Percentiles rank a stretch among this genome's conserved stretches.
phyloP scores from a whole-genome alignment of 2,113 vertebrate species.

The Dipodomys ordii region DNA sequence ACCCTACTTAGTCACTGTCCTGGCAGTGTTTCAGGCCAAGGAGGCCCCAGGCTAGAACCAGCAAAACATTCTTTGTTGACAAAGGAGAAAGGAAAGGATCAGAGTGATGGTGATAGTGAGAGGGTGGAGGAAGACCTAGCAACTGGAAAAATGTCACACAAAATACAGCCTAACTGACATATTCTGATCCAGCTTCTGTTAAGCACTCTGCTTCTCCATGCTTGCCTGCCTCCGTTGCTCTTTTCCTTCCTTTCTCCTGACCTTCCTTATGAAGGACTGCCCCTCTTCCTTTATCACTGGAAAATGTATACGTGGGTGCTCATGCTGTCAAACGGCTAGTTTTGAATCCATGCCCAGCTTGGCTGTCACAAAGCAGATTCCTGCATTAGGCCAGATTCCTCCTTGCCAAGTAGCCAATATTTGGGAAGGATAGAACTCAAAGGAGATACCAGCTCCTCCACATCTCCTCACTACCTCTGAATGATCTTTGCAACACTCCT shows the following conservation, averaged over 20 bases:
- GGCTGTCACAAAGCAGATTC: accelerated
- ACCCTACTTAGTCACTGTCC: neutral
- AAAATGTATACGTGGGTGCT: accelerated
- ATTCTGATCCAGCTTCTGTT: neutral
- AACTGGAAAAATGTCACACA: accelerated
- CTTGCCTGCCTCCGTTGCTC: neutral
- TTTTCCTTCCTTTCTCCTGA: accelerated
- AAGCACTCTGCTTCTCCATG: neutral
- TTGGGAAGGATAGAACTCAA: neutral
- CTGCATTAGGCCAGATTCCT: accelerated
- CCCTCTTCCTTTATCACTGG: neutral
- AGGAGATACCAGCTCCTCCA: neutral
- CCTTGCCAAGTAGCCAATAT: neutral
- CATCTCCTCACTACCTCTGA: neutral
- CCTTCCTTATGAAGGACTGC: neutral
- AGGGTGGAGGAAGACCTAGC: too few species aligned
- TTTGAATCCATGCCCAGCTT: neutral
- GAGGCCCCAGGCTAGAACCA: neutral
- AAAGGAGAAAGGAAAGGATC: neutral
- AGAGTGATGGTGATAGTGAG: neutral
- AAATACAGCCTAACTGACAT: neutral
- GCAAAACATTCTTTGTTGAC: neutral
- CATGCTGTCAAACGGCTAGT: neutral
- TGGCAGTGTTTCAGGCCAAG: accelerated
- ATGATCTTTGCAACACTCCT: too few species aligned